phyloP scores from a whole-genome alignment of 2,797 vertebrate genomes.

The Myripristis murdjan region DNA sequence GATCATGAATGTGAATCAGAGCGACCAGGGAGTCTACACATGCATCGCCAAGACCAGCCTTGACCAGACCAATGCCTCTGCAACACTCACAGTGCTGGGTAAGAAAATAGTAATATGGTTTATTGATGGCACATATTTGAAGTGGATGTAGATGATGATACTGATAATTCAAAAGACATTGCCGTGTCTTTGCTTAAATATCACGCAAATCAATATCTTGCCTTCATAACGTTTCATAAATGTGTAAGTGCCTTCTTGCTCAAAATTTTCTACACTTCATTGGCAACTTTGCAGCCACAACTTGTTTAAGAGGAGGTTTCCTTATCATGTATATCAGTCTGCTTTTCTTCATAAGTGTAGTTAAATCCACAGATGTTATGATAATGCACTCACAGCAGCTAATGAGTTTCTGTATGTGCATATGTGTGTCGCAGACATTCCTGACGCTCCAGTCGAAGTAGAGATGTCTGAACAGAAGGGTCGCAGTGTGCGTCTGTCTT shows the following conservation, averaged over 20 bases:
- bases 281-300: too few species aligned
- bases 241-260: background rate
- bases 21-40: slow-evolving; percentile 89
- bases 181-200: background rate
- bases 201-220: background rate
- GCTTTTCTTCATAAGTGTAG: background rate
- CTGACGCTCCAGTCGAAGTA: slow-evolving; percentile 88
- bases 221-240: too few species aligned
- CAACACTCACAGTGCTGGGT: slow-evolving; percentile 90
- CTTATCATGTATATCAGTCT: background rate
- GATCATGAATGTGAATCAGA: slow-evolving; percentile 88
- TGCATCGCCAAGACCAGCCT: slow-evolving; percentile 90
- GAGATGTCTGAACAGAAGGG: slow-evolving; percentile 83
- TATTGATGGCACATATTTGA: background rate
- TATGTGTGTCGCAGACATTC: slow-evolving; percentile 86
- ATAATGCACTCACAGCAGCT: slow-evolving; percentile 5
- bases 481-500: slow-evolving; percentile 87
- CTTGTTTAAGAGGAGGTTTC: too few species aligned
- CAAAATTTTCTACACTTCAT: too few species aligned
- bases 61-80: slow-evolving; percentile 83
- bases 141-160: slow-evolving; percentile 3
- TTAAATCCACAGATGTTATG: background rate
- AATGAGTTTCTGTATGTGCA: background rate
- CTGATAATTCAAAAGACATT: background rate
- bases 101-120: slow-evolving; percentile 51